Evolutionary conservation across 2,113 vertebrate species (phyloP).

Genomic region (Neopipo cinnamomea): DNA sequence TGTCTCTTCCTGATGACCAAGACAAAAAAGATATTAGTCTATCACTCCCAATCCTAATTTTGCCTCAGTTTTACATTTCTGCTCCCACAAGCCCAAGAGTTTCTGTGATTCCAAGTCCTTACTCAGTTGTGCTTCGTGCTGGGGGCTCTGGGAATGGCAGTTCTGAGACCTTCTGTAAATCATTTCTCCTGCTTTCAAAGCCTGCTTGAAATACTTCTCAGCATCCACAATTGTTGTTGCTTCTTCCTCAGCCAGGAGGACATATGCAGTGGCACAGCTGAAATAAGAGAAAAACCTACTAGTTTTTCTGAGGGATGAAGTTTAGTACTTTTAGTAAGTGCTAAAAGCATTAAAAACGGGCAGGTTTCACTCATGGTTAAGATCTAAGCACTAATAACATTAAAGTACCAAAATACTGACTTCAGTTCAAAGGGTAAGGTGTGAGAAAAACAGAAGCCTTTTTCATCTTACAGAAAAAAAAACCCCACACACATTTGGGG

Average conservation of each 20-base stretch:
- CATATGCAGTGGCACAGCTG: slow-evolving; percentile 95
- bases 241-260: slow-evolving; percentile 96
- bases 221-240: slow-evolving; percentile 96
- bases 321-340: neutral
- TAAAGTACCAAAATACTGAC: neutral
- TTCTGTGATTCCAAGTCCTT: slow-evolving; percentile 41
- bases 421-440: neutral
- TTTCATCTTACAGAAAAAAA: neutral
- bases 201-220: slow-evolving; percentile 95
- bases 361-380: neutral
- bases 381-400: neutral
- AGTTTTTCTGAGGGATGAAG: neutral
- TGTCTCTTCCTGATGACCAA: slow-evolving; percentile 87
- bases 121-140: slow-evolving; percentile 84
- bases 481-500: neutral
- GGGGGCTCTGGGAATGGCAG: slow-evolving; percentile 77
- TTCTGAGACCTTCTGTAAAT: slow-evolving; percentile 79
- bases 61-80: neutral
- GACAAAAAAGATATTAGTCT: neutral
- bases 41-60: neutral
- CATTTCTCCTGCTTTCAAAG: slow-evolving; percentile 87
- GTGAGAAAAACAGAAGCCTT: slow-evolving; percentile 7
- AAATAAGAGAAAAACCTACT: neutral
- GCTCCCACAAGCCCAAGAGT: neutral
- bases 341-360: neutral